Base-by-base conservation (phyloP, 2,888 invertebrate species). In the Parasteatoda lunata region DNA sequence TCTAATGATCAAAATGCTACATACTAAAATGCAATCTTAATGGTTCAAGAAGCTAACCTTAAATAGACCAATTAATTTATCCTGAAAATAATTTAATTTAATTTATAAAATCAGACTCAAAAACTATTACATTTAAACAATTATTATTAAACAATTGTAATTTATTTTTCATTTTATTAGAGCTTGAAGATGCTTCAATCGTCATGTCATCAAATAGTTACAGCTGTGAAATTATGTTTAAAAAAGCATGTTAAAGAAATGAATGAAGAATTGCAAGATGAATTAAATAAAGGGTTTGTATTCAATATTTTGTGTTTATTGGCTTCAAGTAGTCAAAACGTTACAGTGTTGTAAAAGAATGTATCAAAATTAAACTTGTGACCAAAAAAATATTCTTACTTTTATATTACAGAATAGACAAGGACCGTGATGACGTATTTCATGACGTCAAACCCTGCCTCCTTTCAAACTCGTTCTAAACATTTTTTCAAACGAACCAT, bases 181-280 rank as follows among this genome's bases (percentile, higher is more conserved):
- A 73, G 80, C 71, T 48, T 85, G 68, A 80, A 80, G 77, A 76
- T 47, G 9, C 54, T 85, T 9, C 80, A 77, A 51, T 45, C 52
- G 3, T 70, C 76, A 48, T 85, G 85, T 48, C 80, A 77, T 49
- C 69, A 65, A 30, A 65, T 85, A 47, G 66, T 80, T 11, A 77
- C 71, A 47, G 65, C 80, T 45, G 59, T 85, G 15, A 59, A 66
- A 65, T 30, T 65, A 6, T 85, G 73, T 64, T n/a, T 85, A 30
- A 85, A 72, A 49, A 59, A 66, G 5, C 80, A 85, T 85, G 49
- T 84, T 4, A 15, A 80, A 73, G 80, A 80, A 45, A 52, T 66
- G 48, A 3, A 30, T 47, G 69, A 7, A 30, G 49, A 80, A 11
- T 13, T 65, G 49, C 66, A 72, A 8, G 80, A 72, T 45, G 73